These are phyloP conservation scores for Steinernema khuongi DNA, from an alignment of 1,140 invertebrate species.

Conservation along the genomic window DNA sequence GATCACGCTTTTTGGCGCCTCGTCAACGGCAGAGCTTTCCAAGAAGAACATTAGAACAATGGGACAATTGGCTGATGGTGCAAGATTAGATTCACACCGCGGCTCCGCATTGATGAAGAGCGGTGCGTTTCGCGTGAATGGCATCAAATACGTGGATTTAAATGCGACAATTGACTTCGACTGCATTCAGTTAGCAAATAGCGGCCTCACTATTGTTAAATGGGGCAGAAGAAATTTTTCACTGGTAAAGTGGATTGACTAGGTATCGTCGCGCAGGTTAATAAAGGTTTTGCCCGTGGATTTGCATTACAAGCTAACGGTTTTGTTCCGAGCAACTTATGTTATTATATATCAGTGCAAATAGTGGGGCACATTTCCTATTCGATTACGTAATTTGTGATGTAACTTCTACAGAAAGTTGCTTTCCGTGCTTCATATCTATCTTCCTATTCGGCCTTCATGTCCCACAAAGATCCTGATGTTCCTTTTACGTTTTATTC, in stretches of 20 bases:
- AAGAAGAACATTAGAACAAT: background rate
- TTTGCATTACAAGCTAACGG: constrained; percentile 8
- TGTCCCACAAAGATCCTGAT: no score
- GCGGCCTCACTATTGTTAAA: constrained; percentile 31
- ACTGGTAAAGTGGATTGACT: constrained; percentile 41
- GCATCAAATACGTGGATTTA: background rate
- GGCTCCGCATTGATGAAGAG: constrained; percentile 10
- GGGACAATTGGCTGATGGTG: background rate
- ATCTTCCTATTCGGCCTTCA: no score
- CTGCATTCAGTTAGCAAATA: background rate
- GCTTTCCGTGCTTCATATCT: no score
- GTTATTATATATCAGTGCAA: no score
- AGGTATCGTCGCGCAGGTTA: background rate
- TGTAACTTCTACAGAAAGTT: no score
- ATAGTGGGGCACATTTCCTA: no score
- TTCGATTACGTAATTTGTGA: no score
- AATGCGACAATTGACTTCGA: background rate
- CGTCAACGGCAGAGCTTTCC: background rate
- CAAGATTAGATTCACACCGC: constrained; percentile 3
- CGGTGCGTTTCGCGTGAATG: constrained; percentile 5
- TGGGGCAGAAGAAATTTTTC: constrained; percentile 50
- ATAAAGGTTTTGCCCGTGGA: background rate
- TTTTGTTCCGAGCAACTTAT: constrained; percentile 12
- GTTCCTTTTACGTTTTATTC: no score
- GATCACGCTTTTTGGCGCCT: background rate